phyloP scores from a whole-genome alignment of 2,797 vertebrate genomes.

The Crenichthys baileyi region DNA sequence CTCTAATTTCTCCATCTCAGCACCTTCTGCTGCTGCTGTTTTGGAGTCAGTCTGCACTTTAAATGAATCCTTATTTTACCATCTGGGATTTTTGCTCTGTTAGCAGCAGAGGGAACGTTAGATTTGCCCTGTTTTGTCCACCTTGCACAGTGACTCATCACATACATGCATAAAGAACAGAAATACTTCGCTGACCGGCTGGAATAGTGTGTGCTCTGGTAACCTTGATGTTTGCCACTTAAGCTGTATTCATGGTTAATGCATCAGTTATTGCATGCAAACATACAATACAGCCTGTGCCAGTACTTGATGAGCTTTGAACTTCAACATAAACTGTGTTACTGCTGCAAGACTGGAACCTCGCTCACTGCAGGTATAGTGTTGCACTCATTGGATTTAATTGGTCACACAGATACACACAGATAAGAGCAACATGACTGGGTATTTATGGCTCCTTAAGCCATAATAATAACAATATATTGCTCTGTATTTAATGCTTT shows the following conservation, averaged over 20 bases:
- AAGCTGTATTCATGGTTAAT: background rate
- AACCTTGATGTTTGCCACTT: background rate
- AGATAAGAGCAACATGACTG: no score
- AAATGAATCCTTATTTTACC: background rate
- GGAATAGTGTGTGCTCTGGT: background rate
- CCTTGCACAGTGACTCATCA: background rate
- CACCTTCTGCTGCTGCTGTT: conserved; percentile 9
- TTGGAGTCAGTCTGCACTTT: background rate
- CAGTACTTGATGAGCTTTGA: background rate
- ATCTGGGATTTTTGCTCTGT: background rate
- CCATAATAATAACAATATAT: no score
- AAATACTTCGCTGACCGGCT: background rate
- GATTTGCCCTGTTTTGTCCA: background rate
- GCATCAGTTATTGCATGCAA: background rate
- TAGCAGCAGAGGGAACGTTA: background rate
- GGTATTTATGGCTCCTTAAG: no score
- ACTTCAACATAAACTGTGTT: background rate
- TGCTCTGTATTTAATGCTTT: no score
- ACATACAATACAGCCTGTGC: background rate
- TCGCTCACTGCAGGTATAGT: background rate
- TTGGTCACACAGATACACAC: no score
- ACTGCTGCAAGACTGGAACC: background rate
- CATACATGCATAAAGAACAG: background rate
- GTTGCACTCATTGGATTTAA: no score
- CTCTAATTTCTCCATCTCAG: conserved; percentile 28